Conservation (phyloP, 2,113 vertebrate genomes). For the Ovis aries region DNA sequence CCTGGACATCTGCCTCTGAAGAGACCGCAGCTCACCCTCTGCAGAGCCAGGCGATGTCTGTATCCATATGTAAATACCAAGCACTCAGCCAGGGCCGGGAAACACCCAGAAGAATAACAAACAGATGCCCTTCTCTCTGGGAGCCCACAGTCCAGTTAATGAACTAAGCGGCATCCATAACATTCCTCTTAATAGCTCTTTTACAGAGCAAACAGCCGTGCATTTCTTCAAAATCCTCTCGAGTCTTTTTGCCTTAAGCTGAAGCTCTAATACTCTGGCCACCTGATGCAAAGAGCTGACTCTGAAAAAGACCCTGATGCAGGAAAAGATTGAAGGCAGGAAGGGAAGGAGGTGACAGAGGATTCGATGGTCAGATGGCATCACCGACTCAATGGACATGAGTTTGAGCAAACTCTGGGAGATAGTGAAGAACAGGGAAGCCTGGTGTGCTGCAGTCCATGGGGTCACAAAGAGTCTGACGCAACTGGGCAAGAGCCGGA, state of each 20-base stretch:
- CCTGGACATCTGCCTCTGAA: not conserved
- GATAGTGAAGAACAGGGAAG: not conserved
- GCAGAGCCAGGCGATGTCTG: not conserved
- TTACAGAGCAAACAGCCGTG: not conserved
- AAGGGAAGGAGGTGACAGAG: not conserved
- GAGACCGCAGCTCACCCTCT: not conserved
- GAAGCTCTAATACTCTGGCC: not conserved
- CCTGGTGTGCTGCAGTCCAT: not conserved
- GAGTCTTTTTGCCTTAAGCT: fast-evolving
- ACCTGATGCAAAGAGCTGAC: not conserved
- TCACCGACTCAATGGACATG: not conserved
- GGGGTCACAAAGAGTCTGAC: not conserved
- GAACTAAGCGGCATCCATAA: not conserved
- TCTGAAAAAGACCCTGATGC: not conserved
- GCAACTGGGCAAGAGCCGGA: not conserved
- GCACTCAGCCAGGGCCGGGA: not conserved
- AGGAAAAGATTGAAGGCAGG: not conserved
- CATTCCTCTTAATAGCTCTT: not conserved
- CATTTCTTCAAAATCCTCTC: not conserved
- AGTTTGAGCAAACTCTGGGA: not conserved
- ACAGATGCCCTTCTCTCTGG: constrained; percentile 1
- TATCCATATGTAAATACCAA: not conserved
- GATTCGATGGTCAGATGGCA: not conserved
- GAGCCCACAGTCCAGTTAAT: not conserved
- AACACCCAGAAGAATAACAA: not conserved